phyloP scores from a whole-genome alignment of 92 coral and sea anemone species.

The Porites cylindrica region DNA sequence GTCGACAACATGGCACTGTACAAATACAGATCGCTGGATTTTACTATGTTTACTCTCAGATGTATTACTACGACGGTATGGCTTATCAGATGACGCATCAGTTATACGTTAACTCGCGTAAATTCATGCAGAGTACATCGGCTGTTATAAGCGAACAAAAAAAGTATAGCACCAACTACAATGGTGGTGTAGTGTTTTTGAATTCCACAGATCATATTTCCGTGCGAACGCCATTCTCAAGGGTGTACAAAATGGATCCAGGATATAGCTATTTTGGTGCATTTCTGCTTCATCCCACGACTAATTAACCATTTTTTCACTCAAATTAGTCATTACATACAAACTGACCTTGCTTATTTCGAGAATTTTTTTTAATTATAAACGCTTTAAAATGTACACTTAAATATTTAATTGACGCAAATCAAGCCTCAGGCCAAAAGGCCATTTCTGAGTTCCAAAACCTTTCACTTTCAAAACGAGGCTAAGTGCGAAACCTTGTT shows the following conservation, averaged over 20 bases:
- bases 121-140: constrained; percentile 78
- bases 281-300: constrained; percentile 68
- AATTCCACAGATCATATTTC: constrained; percentile 76
- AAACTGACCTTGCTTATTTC: neutral
- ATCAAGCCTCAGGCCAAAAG: too few relatives aligned
- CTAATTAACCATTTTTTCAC: neutral
- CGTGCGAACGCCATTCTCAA: constrained; percentile 71
- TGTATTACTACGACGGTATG: constrained; percentile 83
- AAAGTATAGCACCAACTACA: constrained; percentile 71
- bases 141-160: constrained; percentile 43
- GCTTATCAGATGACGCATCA: constrained; percentile 69
- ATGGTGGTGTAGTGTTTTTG: constrained; percentile 87
- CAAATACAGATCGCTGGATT: constrained; percentile 72
- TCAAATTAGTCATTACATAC: too few relatives aligned
- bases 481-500: too few relatives aligned
- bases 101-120: constrained; percentile 72
- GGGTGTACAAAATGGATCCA: constrained; percentile 62
- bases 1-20: constrained; percentile 61
- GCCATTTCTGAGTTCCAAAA: too few relatives aligned
- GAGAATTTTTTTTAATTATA: neutral
- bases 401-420: too few relatives aligned
- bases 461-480: too few relatives aligned
- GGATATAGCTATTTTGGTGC: constrained; percentile 83
- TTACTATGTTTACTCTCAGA: constrained; percentile 90
- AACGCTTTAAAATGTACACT: too few relatives aligned